Conservation (phyloP, 1,140 invertebrate species). For the Drosophila sp. region DNA sequence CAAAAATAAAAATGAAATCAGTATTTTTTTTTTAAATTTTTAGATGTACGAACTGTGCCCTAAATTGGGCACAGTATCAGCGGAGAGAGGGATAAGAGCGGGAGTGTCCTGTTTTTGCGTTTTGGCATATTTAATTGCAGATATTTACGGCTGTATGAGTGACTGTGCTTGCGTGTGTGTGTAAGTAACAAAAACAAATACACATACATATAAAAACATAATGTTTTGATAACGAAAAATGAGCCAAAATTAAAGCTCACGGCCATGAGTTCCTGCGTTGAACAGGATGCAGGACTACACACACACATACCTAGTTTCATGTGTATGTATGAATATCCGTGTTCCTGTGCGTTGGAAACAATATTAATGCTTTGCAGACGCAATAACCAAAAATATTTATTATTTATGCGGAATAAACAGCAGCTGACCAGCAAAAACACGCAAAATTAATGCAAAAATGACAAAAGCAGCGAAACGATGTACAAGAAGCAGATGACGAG, state of each 20-base stretch:
- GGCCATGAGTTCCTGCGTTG: conserved; percentile 58
- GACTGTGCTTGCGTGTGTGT: conserved; percentile 28
- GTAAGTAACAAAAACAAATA: conserved; percentile 66
- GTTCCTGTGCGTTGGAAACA: conserved; percentile 53
- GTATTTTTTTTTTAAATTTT: conserved; percentile 24
- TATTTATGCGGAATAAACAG: conserved; percentile 81
- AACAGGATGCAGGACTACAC: conserved; percentile 54
- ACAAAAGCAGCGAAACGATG: conserved; percentile 62
- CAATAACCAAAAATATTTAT: conserved; percentile 81
- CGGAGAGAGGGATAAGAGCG: conserved; percentile 3
- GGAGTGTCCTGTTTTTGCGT: conserved; percentile 31
- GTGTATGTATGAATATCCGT: conserved; percentile 14
- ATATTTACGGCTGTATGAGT: conserved; percentile 57
- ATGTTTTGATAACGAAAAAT: conserved; percentile 80
- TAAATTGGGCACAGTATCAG: conserved; percentile 29
- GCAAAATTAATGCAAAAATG: conserved; percentile 80
- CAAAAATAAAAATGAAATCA: not conserved
- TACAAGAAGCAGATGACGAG: conserved; percentile 42
- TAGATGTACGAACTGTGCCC: conserved; percentile 32
- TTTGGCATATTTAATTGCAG: conserved; percentile 77
- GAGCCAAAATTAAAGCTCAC: conserved; percentile 78
- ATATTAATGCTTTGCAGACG: conserved; percentile 80
- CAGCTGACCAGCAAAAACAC: conserved; percentile 58
- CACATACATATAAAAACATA: conserved; percentile 41
- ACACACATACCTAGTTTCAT: conserved; percentile 13